These are phyloP conservation scores for Pseudorasbora parva DNA, from an alignment of 2,113 vertebrate species.

Conservation along the genomic window DNA sequence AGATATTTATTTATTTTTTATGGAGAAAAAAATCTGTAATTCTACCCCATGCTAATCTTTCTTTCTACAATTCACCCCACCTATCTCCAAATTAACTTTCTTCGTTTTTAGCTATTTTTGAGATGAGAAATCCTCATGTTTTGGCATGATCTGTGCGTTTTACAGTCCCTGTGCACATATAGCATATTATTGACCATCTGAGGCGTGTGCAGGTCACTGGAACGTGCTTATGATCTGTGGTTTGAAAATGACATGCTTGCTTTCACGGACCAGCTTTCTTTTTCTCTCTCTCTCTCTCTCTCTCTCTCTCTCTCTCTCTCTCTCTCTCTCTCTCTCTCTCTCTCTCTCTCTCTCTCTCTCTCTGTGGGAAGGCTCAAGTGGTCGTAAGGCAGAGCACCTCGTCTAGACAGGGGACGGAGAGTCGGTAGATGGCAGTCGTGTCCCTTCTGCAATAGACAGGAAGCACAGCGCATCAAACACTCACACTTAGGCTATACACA, in stretches of 20 bases:
- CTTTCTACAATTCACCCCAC: background rate
- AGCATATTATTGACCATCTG: background rate
- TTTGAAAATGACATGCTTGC: background rate
- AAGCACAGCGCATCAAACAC: slow-evolving; percentile 53
- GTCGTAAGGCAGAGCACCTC: background rate
- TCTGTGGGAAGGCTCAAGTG: background rate
- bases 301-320: background rate
- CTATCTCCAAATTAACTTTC: background rate
- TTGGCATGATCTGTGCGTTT: background rate
- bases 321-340: background rate
- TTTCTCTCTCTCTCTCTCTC: background rate
- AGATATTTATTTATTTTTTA: too few relatives aligned
- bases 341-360: background rate
- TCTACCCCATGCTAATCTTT: background rate
- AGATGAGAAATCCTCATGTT: background rate
- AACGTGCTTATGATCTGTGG: background rate
- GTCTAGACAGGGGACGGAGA: slow-evolving; percentile 44
- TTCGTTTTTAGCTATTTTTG: background rate
- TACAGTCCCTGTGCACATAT: too few relatives aligned
- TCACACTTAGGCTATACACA: slow-evolving; percentile 18
- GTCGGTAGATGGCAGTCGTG: slow-evolving; percentile 91
- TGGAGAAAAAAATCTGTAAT: too few relatives aligned
- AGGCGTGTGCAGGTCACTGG: background rate
- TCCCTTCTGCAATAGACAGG: slow-evolving; percentile 69
- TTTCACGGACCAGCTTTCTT: background rate